Evolutionary conservation across 2,888 invertebrate genomes (phyloP), one percentile per base, ranked within the genome.

Genomic region (Drosophila cracens): DNA sequence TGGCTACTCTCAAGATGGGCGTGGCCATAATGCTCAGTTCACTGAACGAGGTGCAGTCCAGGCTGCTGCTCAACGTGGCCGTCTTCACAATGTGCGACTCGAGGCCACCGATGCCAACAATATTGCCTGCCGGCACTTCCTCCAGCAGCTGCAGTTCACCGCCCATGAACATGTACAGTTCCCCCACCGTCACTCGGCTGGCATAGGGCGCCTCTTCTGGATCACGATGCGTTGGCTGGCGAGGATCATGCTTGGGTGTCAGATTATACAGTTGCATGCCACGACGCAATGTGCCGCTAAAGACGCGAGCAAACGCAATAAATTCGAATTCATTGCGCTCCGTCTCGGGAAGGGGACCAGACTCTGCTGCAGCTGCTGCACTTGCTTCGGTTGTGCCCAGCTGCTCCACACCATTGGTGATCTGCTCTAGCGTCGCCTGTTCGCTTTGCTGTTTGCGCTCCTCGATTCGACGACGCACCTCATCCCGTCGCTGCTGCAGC

Each of bases 1-100:
- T 94, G 1, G 99, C 98, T 2, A 99, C 99, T 73, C 98, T 95
- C 2, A 99, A 94, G 71, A 99, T 98, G 0, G 99, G 99, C 4
- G 96, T 96, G 0, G 96, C 96, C 66, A 96, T 95, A 8, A 95
- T 94, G 49, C 95, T 96, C 70, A 97, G 94, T 90, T 98, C 98
- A 57, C 96, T 96, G 90, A 99, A 98, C 0, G 99, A 96, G 0
- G 98, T 97, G 92, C 97, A 98, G 48, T 95, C 96, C 60, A 97
- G 91, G 0, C 95, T 96, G 72, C 95, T 96, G 56, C 97, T 97
- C 27, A 99, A 92, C 0, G 99, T 99, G 0, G 97, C 98, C 2
- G 98, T 98, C 93, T 98, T 97, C 0, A 98, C 93, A 0, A 99
- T 95, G 86, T 96, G 95, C 1, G 97, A 95, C 86, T 97, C 97